Percentiles rank a stretch among this genome's conserved stretches.
Evolutionary conservation across 2,113 vertebrate genomes (phyloP).

Genomic region (Rynchops niger): DNA sequence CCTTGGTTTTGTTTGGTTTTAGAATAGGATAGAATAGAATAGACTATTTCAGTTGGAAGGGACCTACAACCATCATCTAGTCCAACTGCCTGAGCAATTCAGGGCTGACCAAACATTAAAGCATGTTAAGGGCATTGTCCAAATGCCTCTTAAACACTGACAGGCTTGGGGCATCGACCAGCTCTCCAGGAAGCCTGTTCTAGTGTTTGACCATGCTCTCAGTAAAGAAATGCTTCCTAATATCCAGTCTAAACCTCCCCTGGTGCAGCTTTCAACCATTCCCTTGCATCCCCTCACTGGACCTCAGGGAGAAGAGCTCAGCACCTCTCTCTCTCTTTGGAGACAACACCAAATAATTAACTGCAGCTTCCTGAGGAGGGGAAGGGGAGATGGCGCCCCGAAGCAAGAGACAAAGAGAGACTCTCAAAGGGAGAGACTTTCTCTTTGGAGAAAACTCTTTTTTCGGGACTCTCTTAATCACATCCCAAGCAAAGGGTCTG

Average conservation of each 20-base stretch:
- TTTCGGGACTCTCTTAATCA: not conserved
- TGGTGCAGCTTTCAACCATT: not conserved
- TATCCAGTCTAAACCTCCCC: fast-evolving
- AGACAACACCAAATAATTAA: not conserved
- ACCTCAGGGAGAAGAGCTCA: not conserved
- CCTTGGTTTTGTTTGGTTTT: not conserved
- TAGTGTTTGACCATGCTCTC: not conserved
- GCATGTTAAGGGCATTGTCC: not conserved
- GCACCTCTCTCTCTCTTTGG: not conserved
- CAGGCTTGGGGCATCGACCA: not conserved
- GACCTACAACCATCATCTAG: fast-evolving
- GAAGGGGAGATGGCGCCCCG: not conserved
- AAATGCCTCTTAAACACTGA: not conserved
- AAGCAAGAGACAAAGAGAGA: not conserved
- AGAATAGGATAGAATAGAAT: not conserved
- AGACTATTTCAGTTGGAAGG: not conserved
- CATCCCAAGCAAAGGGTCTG: not conserved
- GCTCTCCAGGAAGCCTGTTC: not conserved
- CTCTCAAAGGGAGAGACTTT: not conserved
- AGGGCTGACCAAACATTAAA: not conserved
- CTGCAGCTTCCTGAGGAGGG: not conserved
- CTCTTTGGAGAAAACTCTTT: not conserved
- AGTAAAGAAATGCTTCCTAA: not conserved
- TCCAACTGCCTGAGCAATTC: not conserved
- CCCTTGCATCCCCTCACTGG: fast-evolving